phyloP scores from a whole-genome alignment of 1,140 invertebrate species.

The Apis cerana region DNA sequence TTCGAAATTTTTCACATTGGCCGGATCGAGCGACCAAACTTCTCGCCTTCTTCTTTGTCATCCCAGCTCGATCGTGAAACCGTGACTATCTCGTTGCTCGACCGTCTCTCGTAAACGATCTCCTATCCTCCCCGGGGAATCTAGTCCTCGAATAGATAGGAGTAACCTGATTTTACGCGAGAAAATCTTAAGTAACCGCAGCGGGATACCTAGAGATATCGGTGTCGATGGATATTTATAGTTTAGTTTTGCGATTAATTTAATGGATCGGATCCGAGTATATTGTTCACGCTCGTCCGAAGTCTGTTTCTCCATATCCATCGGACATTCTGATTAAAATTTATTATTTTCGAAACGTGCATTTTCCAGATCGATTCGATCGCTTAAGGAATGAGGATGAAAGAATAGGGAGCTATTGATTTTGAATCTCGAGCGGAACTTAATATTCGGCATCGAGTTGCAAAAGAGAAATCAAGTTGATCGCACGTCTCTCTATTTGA shows the following conservation, averaged over 20 bases:
- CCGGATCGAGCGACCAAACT: background rate
- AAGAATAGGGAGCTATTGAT: too few relatives aligned
- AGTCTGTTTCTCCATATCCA: background rate
- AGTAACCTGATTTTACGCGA: background rate
- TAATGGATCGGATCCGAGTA: constrained; percentile 8
- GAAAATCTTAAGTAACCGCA: background rate
- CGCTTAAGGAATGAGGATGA: background rate
- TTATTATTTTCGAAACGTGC: background rate
- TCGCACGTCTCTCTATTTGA: background rate
- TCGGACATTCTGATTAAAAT: background rate
- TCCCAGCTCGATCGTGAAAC: too few relatives aligned
- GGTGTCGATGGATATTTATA: constrained; percentile 9
- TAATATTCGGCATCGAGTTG: background rate
- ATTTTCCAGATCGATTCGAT: background rate
- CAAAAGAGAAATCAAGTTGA: background rate
- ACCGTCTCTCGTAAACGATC: background rate
- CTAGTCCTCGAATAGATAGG: background rate
- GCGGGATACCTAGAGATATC: background rate
- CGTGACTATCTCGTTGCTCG: background rate
- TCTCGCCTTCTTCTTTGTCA: too few relatives aligned
- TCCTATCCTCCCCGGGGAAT: background rate
- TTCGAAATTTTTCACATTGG: constrained; percentile 34
- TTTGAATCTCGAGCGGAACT: background rate
- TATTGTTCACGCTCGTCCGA: background rate
- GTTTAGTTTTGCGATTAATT: constrained; percentile 11